Conservation (phyloP, 2,113 vertebrate species). For the Lagenorhynchus albirostris region DNA sequence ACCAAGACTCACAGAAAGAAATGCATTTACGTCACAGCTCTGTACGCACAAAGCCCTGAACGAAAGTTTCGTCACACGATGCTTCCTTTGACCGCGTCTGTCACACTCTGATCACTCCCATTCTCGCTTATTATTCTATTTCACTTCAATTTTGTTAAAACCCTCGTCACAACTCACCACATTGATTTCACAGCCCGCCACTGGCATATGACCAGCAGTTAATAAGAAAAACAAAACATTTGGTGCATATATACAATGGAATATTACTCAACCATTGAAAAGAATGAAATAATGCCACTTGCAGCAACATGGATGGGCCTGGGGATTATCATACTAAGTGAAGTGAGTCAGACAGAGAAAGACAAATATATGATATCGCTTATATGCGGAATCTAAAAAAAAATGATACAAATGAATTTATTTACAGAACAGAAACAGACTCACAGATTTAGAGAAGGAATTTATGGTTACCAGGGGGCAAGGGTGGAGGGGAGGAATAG, state of each 20-base stretch:
- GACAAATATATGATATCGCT: background rate
- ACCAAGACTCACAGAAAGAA: background rate
- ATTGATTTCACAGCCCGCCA: rapidly evolving
- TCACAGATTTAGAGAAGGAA: too few species aligned
- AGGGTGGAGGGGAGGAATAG: too few species aligned
- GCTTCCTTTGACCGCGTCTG: rapidly evolving
- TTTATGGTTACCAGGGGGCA: too few species aligned
- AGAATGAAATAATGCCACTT: background rate
- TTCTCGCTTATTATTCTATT: too few species aligned
- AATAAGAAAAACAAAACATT: background rate
- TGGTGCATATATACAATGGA: background rate
- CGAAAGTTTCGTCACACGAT: rapidly evolving
- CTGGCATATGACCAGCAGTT: rapidly evolving
- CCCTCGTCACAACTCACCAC: background rate
- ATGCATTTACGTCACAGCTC: too few species aligned
- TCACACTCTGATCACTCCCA: background rate
- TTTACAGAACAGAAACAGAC: too few species aligned
- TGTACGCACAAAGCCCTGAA: background rate
- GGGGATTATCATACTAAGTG: background rate
- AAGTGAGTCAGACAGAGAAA: background rate
- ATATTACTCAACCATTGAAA: background rate
- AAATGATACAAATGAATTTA: too few species aligned
- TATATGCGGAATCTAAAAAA: background rate
- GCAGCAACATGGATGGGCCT: background rate
- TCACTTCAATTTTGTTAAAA: background rate